Evolutionary conservation across 2,113 vertebrate genomes (phyloP), one percentile per base, ranked within the genome.

Genomic region (Dinomys branickii): DNA sequence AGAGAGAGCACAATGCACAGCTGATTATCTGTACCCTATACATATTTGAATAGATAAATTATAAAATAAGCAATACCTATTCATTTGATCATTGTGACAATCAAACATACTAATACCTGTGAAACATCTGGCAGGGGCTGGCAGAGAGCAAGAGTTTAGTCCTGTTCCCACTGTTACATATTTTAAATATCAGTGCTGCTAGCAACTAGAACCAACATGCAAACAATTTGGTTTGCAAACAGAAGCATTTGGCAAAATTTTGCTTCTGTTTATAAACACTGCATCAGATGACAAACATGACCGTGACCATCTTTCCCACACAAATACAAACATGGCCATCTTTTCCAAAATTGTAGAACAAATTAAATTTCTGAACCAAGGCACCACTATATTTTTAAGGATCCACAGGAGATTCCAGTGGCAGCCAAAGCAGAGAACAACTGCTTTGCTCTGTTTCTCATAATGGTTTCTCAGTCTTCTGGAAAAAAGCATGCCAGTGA

Each of bases 111-210:
- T 50, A 67, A 63, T 22, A 56, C 6, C 33, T 63, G 3, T 71
- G 59, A 96, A 95, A 67, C 35, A 41, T 50, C 89, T 91, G 58
- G 35, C 24, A 90, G 85, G 59, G 22, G 35, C 91, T 86, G 58
- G 33, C 24, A 47, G 17, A 86, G 1, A 91, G 24, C 30, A 61
- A 87, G 3, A 54, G 19, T 54, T 85, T 33, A 82, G 17, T 47
- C 44, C n/a, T 92, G 7, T 16, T 30, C 20, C 9, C 30, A 5
- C 28, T 85, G 35, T 50, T n/a, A n/a, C 4, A 44, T 77, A 44
- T 89, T 97, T 83, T 84, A 41, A 84, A 73, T 52, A 71, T 38
- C 12, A 84, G 4, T 75, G n/a, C 7, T 82, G 8, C 56, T 88
- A 78, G 88, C 92, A 94, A 38, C 28, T 73, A 93, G 59, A 67